These are phyloP conservation scores for Malthinus seriepunctatus DNA, from an alignment of 2,888 invertebrate genomes.

Conservation along the genomic window DNA sequence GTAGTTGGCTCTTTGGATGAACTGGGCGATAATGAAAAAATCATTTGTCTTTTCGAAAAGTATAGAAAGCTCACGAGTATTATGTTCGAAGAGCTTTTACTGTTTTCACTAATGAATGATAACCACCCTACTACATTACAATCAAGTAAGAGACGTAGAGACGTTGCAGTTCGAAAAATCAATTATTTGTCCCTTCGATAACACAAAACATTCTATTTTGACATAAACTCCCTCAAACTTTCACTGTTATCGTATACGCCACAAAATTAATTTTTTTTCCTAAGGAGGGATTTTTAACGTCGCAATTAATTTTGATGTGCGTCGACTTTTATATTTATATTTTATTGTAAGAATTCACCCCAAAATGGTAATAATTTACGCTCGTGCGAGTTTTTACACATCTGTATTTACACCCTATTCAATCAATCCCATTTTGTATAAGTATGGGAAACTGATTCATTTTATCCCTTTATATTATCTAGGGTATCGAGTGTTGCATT, in stretches of 20 bases:
- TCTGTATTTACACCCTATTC: constrained; percentile 27
- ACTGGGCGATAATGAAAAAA: too few species aligned
- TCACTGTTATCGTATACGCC: neutral
- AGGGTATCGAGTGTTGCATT: constrained; percentile 6
- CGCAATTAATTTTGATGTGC: constrained; percentile 4
- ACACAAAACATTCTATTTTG: too few species aligned
- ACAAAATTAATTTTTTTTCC: neutral
- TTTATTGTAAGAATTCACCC: constrained; percentile 17
- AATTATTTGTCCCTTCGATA: too few species aligned
- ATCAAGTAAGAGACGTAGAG: too few species aligned
- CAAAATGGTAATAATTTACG: constrained; percentile 28
- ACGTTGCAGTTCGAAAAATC: too few species aligned
- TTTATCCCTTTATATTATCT: neutral
- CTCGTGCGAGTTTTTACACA: constrained; percentile 24
- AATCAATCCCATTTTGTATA: constrained; percentile 13
- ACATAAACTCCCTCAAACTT: neutral
- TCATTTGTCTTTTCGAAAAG: too few species aligned
- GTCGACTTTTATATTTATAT: constrained; percentile 5
- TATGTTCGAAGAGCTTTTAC: too few species aligned
- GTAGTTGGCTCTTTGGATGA: too few species aligned
- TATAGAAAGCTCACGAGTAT: too few species aligned
- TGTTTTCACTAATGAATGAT: too few species aligned
- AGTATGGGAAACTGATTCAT: constrained; percentile 19
- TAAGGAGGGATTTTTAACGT: neutral
- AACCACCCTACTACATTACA: too few species aligned